These are phyloP conservation scores for Antheraea pernyi DNA, from an alignment of 1,140 invertebrate species.

Conservation along the genomic window DNA sequence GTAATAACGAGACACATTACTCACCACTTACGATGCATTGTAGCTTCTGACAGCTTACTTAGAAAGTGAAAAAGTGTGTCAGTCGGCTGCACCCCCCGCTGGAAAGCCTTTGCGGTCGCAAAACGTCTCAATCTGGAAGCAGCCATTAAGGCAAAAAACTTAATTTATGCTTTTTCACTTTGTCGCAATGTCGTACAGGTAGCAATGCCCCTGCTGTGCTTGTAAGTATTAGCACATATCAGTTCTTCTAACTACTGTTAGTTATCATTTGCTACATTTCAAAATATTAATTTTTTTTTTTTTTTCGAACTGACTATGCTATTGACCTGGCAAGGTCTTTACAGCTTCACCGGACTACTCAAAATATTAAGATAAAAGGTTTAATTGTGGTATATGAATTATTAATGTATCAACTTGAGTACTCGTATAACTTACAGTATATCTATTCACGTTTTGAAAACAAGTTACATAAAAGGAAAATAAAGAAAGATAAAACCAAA, in stretches of 20 bases:
- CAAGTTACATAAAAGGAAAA: too few relatives aligned
- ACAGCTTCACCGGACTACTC: too few relatives aligned
- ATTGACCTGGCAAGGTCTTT: too few relatives aligned
- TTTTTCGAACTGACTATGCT: too few relatives aligned
- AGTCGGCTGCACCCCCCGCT: constrained; percentile 56
- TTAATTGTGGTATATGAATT: too few relatives aligned
- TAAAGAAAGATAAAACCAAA: too few relatives aligned
- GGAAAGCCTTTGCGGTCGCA: constrained; percentile 65
- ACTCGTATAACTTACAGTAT: too few relatives aligned
- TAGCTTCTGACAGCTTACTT: constrained; percentile 54
- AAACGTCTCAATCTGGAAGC: constrained; percentile 68
- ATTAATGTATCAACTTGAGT: too few relatives aligned
- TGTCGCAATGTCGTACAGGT: constrained; percentile 36
- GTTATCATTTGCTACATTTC: background rate
- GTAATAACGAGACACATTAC: constrained; percentile 13
- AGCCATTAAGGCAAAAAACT: constrained; percentile 38
- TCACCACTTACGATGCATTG: constrained; percentile 28
- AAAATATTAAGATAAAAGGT: background rate
- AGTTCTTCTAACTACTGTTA: background rate
- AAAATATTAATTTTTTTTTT: too few relatives aligned
- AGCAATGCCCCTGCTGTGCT: constrained; percentile 46
- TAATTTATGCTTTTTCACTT: constrained; percentile 25
- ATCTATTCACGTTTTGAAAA: too few relatives aligned
- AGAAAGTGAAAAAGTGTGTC: constrained; percentile 52
- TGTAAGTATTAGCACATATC: background rate